Evolutionary conservation across 1,140 invertebrate genomes (phyloP), one percentile per base, ranked within the genome.

Genomic region (Adoxophyes honmai): DNA sequence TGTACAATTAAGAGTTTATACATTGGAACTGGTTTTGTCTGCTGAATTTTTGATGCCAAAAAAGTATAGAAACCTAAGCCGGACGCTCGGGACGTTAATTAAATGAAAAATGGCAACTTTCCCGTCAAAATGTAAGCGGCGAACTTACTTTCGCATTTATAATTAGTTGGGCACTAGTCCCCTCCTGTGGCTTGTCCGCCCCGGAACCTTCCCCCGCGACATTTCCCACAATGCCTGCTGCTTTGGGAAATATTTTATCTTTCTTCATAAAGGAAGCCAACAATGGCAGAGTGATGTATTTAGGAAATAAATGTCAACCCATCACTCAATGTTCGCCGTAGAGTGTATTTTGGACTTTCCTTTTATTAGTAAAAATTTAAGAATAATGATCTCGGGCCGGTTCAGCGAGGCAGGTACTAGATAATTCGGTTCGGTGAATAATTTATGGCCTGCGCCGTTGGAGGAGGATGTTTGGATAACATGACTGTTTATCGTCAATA

Each of bases 231-330:
- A 82, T 73, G 57, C 71, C 70, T 61, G 73, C 69, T 68, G 69
- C 65, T 75, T 62, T 61, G 73, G 75, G 80, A 75, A 85, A 80
- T 86, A 83, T 86, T 86, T 80, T 83, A 83, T 83, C 81, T 80
- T 83, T 76, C 74, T 80, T 83, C 78, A 83, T 82, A 85, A 80
- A 77, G 74, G 75, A 74, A 73, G 71, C 71, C 70, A 75, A 81
- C 78, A 83, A 81, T 81, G 68, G 78, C 56, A 52, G 57, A 73
- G 65, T 75, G 72, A 78, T 78, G 75, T 85, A 75, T 82, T 80
- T 85, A 75, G 65, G 68, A 81, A 81, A 82, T 78, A 81, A 81
- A 82, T 78, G 78, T 85, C 73, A 80, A 72, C 66, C 70, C 78
- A 82, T 85, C 79, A 78, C 64, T 81, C 76, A 69, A 57, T 62